Evolutionary conservation across 2,888 invertebrate species (phyloP).

Genomic region (Lamellibrachia columna): DNA sequence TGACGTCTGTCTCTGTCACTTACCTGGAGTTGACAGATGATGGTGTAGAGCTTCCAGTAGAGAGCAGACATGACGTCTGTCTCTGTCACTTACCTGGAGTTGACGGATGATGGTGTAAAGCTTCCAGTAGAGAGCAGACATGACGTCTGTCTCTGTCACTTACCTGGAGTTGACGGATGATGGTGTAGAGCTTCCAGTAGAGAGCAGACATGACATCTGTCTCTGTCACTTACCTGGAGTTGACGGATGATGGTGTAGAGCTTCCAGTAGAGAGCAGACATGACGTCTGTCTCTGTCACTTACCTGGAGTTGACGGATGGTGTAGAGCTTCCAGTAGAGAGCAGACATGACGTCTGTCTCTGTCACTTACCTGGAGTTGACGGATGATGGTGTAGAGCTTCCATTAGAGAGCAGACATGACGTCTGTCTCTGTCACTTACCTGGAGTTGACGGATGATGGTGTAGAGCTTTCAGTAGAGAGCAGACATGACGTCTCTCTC

Average conservation of each 20-base stretch:
- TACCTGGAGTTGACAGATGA: too few species aligned
- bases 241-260: constrained; percentile 60
- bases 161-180: too few species aligned
- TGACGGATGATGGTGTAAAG: not conserved
- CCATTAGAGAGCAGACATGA: constrained; percentile 60
- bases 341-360: not conserved
- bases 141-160: too few species aligned
- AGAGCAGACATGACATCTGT: not conserved
- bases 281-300: constrained; percentile 42
- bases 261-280: constrained; percentile 59
- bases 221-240: constrained; percentile 53
- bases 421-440: constrained; percentile 49
- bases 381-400: constrained; percentile 58
- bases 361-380: constrained; percentile 58
- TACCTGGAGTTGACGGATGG: too few species aligned
- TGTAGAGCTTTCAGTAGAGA: constrained; percentile 56
- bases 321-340: too few species aligned
- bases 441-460: constrained; percentile 63
- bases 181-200: too few species aligned
- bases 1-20: too few species aligned
- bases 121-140: too few species aligned
- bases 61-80: too few species aligned
- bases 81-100: not conserved
- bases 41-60: too few species aligned
- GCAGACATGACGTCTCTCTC: constrained; percentile 59